Percentiles rank a stretch among this genome's conserved stretches.
phyloP scores from a whole-genome alignment of 2,888 invertebrate species.

The Flexamia atlantica region DNA sequence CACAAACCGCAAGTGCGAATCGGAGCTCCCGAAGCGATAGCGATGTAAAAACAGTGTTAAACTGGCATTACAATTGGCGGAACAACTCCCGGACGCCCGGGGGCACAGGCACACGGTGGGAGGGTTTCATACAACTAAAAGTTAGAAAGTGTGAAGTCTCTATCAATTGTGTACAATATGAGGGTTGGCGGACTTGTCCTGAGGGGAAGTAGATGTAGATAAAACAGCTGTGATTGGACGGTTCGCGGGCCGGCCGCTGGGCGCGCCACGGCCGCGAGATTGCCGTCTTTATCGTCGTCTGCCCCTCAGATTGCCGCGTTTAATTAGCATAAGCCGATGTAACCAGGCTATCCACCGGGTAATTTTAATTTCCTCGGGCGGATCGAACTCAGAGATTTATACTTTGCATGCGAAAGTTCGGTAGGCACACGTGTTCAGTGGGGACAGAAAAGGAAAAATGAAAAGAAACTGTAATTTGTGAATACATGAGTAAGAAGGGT shows the following conservation, averaged over 20 bases:
- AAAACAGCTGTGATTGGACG: constrained; percentile 24
- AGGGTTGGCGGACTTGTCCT: not conserved
- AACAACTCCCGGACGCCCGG: not conserved
- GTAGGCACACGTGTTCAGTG: no score
- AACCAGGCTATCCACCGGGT: not conserved
- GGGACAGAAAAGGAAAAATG: no score
- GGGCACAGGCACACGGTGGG: not conserved
- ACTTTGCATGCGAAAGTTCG: not conserved
- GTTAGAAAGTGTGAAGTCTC: constrained; percentile 38
- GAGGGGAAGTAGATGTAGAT: constrained; percentile 38
- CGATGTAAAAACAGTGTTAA: constrained; percentile 9
- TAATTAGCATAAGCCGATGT: constrained; percentile 34
- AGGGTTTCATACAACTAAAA: not conserved
- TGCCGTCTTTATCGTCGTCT: constrained; percentile 23
- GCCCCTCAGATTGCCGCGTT: not conserved
- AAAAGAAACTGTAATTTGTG: no score
- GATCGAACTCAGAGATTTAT: not conserved
- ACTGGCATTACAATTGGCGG: constrained; percentile 13
- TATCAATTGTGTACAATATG: not conserved
- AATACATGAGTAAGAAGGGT: no score
- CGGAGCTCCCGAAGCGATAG: not conserved
- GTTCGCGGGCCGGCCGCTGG: not conserved
- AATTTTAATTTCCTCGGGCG: not conserved
- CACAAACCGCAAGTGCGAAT: not conserved
- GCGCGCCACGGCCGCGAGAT: constrained; percentile 9